Conservation (phyloP, 2,797 vertebrate genomes). For the Cichlasoma orientale region DNA sequence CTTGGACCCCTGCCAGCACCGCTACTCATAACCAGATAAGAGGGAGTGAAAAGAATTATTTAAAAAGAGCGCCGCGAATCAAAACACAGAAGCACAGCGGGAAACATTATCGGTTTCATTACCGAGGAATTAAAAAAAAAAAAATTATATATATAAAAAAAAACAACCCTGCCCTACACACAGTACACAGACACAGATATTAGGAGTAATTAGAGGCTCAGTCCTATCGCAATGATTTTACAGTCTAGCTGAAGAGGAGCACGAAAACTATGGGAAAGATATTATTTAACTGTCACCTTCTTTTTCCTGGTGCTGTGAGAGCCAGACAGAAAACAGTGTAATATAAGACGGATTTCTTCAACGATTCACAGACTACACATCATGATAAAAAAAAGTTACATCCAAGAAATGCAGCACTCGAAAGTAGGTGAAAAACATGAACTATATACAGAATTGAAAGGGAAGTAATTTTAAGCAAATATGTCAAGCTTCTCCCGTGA, state of each 20-base stretch:
- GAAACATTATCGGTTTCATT: constrained; percentile 46
- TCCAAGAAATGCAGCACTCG: background rate
- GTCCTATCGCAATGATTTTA: constrained; percentile 18
- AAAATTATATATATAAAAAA: background rate
- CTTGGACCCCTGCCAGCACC: constrained; percentile 60
- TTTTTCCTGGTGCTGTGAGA: background rate
- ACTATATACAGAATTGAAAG: background rate
- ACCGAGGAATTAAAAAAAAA: constrained; percentile 34
- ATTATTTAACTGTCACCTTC: background rate
- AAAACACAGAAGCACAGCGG: constrained; percentile 43
- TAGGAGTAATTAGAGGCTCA: constrained; percentile 37
- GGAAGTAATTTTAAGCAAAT: background rate
- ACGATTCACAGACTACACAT: background rate
- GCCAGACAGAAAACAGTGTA: background rate
- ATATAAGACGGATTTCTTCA: background rate
- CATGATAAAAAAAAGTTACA: background rate
- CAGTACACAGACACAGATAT: constrained; percentile 6
- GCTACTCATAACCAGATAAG: constrained; percentile 29
- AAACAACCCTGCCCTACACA: too few relatives aligned
- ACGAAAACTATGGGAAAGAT: background rate
- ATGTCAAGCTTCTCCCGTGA: background rate
- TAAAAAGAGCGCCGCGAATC: constrained; percentile 4
- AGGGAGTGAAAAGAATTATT: constrained; percentile 35
- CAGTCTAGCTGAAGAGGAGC: constrained; percentile 19
- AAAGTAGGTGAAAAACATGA: background rate